Evolutionary conservation across 2,113 vertebrate species (phyloP).

Genomic region (Paralichthys olivaceus): DNA sequence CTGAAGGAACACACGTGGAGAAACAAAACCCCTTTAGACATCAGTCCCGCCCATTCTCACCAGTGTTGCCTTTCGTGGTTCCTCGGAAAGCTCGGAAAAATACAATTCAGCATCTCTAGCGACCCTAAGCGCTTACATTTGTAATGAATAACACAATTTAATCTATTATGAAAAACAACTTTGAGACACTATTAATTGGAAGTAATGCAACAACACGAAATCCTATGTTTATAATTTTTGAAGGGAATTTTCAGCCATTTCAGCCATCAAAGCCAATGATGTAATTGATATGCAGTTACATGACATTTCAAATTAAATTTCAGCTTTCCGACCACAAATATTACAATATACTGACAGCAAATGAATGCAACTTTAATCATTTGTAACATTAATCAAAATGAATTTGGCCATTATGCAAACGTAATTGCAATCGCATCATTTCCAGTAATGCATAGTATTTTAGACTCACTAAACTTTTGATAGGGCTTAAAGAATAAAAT

Average conservation of each 20-base stretch:
- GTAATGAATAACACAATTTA: background rate
- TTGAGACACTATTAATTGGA: background rate
- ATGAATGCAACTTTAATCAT: background rate
- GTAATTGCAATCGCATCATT: no score
- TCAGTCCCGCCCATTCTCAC: fast-evolving
- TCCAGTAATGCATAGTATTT: no score
- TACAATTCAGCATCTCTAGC: no score
- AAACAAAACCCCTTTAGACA: fast-evolving
- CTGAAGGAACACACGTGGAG: background rate
- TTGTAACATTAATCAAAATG: no score
- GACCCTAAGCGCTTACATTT: background rate
- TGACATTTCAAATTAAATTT: no score
- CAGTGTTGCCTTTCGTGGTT: background rate
- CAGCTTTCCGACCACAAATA: no score
- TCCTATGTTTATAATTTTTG: background rate
- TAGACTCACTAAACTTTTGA: no score
- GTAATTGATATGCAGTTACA: no score
- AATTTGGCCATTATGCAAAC: no score
- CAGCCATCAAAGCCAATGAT: no score
- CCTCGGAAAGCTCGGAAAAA: background rate
- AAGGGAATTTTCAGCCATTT: no score
- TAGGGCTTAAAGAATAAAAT: no score
- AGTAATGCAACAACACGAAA: background rate
- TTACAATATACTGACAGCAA: background rate
- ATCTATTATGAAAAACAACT: background rate